Evolutionary conservation across 1,140 invertebrate species (phyloP).

Genomic region (Drosophila bifasciata): DNA sequence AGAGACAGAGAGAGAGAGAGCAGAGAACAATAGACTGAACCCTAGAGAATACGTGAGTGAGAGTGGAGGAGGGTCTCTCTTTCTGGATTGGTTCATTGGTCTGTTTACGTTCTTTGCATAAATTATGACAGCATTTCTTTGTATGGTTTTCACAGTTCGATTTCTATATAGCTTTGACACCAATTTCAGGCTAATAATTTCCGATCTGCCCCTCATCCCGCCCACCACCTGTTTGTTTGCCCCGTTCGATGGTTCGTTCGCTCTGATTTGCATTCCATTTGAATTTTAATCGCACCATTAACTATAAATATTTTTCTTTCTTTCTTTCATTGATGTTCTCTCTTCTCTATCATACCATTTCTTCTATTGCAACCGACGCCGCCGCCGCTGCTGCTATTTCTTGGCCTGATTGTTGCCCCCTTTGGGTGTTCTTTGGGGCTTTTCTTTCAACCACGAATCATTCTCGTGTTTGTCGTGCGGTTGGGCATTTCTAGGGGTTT

Average conservation of each 20-base stretch:
- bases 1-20: slow-evolving; percentile 26
- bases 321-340: slow-evolving; percentile 62
- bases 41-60: slow-evolving; percentile 66
- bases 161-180: slow-evolving; percentile 77
- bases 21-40: slow-evolving; percentile 4
- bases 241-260: slow-evolving; percentile 1
- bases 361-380: slow-evolving; percentile 8
- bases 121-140: slow-evolving; percentile 65
- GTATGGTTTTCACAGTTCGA: slow-evolving; percentile 38
- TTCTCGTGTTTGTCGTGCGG: slow-evolving; percentile 51
- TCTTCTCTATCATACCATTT: slow-evolving; percentile 2
- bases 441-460: slow-evolving; percentile 36
- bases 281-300: slow-evolving; percentile 78
- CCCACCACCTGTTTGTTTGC: neutral
- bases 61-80: slow-evolving; percentile 49
- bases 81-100: slow-evolving; percentile 65
- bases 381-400: slow-evolving; percentile 42
- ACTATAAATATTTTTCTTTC: slow-evolving; percentile 63
- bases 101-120: slow-evolving; percentile 79
- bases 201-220: slow-evolving; percentile 34
- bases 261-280: slow-evolving; percentile 79
- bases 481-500: slow-evolving; percentile 74
- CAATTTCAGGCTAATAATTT: slow-evolving; percentile 78
- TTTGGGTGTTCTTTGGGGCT: slow-evolving; percentile 12
- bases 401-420: slow-evolving; percentile 53